Base-by-base conservation (phyloP, 2,888 invertebrate species). In the Aquatica leii region DNA sequence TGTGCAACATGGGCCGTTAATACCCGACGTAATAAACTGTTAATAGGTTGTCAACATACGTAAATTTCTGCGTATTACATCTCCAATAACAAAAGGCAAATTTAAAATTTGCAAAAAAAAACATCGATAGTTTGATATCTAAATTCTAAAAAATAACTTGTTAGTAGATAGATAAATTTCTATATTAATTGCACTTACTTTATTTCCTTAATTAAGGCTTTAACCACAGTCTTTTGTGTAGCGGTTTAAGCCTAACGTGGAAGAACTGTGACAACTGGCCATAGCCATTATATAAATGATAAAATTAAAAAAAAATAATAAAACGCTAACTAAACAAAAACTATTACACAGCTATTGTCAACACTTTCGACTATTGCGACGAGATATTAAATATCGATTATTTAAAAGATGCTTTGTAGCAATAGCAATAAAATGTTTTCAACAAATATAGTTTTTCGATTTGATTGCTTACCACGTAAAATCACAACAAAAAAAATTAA, bases 221-320 rank as follows among this genome's bases (percentile, higher is more conserved):
- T 40, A 48, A 58, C 68, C 63, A 65, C 53, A 60, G 41, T 52
- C 35, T 51, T 58, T 31, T 56, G 40, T 37, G 24, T 35, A 52
- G 56, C 69, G 64, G 68, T 62, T 53, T 46, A 65, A 65, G 67
- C 71, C 69, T 69, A 70, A 65, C 68, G 58, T 80, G 81, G 81
- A 81, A 81, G 81, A 81, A 81, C 81, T 73, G 73, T 77, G 80
- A 80, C 74, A 73, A 80, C 81, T 79, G 80, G 81, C 81, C 81
- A 80, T 76, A 65, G 80, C 81, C 80, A 46, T 20, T 17, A 46
- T 80, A 80, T 78, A 75, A 78, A 77, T 69, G 74, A 77, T 76
- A 78, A 78, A 78, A 74, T 73, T 76, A 77, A 71, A 72, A 65
- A 67, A 71, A 69, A 73, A 24, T 24, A 24, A 24, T 24, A 24